Evolutionary conservation across 2,797 vertebrate genomes (phyloP).

Genomic region (Sylvilagus floridanus): DNA sequence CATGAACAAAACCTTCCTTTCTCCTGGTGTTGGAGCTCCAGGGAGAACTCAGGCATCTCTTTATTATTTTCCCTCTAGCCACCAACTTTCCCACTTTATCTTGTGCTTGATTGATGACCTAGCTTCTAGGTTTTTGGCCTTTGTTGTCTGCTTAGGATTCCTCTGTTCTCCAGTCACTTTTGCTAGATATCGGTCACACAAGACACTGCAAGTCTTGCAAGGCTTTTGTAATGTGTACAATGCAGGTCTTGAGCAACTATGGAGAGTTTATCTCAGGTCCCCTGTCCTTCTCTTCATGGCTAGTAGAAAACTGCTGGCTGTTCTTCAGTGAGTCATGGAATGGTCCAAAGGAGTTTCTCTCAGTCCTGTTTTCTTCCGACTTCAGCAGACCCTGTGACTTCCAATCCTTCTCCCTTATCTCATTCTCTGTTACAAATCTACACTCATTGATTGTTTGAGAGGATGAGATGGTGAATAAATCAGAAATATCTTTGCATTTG

Average conservation of each 20-base stretch:
- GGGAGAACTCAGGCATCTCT: background rate
- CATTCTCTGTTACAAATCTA: background rate
- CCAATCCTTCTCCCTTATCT: background rate
- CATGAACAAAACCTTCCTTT: background rate
- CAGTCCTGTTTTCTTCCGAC: background rate
- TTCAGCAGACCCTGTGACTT: background rate
- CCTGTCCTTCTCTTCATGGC: background rate
- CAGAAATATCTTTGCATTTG: background rate
- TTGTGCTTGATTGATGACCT: background rate
- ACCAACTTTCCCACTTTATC: background rate
- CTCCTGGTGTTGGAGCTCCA: background rate
- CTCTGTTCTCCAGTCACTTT: background rate
- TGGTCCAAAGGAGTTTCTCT: background rate
- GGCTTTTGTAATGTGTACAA: background rate
- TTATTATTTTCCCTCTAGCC: background rate
- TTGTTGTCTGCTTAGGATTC: background rate
- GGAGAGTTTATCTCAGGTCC: background rate
- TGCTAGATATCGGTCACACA: background rate
- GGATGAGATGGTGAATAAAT: background rate
- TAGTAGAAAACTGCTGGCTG: background rate
- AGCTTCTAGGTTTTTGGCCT: background rate
- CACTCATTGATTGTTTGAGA: background rate
- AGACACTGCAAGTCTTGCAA: background rate
- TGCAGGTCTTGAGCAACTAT: background rate
- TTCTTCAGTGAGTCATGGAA: rapidly evolving